Percentiles rank a stretch among this genome's conserved stretches.
phyloP scores from a whole-genome alignment of 1,140 invertebrate genomes.

The Caenorhabditis briggsae region DNA sequence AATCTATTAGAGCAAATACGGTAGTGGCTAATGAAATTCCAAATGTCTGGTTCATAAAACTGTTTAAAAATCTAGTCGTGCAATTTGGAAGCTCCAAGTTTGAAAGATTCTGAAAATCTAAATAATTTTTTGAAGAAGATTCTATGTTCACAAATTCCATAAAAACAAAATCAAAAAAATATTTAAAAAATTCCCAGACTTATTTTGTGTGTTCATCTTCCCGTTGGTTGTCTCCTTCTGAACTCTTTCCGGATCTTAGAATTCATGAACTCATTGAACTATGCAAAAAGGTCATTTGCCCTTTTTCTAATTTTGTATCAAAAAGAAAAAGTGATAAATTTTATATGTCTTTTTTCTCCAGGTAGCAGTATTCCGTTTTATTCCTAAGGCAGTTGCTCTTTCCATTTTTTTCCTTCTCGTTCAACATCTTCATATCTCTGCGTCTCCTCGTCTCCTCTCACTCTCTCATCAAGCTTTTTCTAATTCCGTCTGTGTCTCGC shows the following conservation, averaged over 20 bases:
- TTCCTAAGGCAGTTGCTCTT: background rate
- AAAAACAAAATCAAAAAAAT: too few relatives aligned
- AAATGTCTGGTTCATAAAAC: too few relatives aligned
- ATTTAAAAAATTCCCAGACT: too few relatives aligned
- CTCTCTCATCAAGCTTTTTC: background rate
- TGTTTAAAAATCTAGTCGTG: too few relatives aligned
- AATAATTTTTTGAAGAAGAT: too few relatives aligned
- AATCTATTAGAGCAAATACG: too few relatives aligned
- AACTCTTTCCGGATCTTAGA: background rate
- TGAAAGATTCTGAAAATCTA: too few relatives aligned
- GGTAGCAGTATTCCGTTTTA: background rate
- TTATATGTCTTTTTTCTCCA: background rate
- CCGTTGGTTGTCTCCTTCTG: too few relatives aligned
- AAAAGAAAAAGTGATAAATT: background rate
- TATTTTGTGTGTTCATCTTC: too few relatives aligned
- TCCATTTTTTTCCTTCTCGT: background rate
- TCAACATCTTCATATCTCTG: conserved; percentile 28
- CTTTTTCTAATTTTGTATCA: background rate
- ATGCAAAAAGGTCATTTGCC: background rate
- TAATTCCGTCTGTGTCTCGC: conserved; percentile 28
- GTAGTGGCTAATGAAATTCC: too few relatives aligned
- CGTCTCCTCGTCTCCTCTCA: conserved; percentile 2
- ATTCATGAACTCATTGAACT: background rate
- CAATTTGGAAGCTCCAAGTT: too few relatives aligned
- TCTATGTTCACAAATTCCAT: too few relatives aligned